Base-by-base conservation (phyloP, 2,888 invertebrate genomes). In the Caenorhabditis afra region DNA sequence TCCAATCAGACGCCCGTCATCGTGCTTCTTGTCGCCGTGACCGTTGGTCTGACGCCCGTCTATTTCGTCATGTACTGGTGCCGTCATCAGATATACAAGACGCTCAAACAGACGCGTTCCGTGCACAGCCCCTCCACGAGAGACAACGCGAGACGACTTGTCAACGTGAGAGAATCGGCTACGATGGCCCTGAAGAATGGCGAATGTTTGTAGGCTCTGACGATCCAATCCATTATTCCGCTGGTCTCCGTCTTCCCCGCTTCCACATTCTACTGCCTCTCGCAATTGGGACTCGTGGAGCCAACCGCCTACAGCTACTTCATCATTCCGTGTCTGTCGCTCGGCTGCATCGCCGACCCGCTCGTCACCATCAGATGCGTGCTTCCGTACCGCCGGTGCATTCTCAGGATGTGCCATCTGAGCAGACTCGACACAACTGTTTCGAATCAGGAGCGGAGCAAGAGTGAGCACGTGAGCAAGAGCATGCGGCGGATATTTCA, bases 21-120 rank as follows among this genome's bases (percentile, higher is more conserved):
- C 8, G 50, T 66, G n/a, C 61, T 78, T 18, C 22, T 66, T 0
- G 0, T 62, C 8, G 47, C 62, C 0, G 66, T 78, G 14, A 66
- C 78, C 3, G 11, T 71, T 20, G 71, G 78, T 7, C 20, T 71
- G 5, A 44, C 71, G 0, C 78, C 78, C 1, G 71, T 78, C 7
- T 78, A 78, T 45, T 45, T 61, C 14, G 66, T 78, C 8, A 78
- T 78, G 78, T 78, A 71, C 55, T 78, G 78, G 78, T 78, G 78
- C 50, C 35, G 78, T 29, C 55, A 55, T 37, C 59, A 71, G 37
- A 78, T 78, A 41, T 59, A 71, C 39, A 59, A 71, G 18, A 66
- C 70, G 11, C 45, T 78, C 41, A 71, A 57, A 11, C 20, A 65
- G 35, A 71, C 78, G 7, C 66, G 66, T 16, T 55, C 65, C 12